phyloP scores from a whole-genome alignment of 2,113 vertebrate species.

The Oncorhynchus keta region DNA sequence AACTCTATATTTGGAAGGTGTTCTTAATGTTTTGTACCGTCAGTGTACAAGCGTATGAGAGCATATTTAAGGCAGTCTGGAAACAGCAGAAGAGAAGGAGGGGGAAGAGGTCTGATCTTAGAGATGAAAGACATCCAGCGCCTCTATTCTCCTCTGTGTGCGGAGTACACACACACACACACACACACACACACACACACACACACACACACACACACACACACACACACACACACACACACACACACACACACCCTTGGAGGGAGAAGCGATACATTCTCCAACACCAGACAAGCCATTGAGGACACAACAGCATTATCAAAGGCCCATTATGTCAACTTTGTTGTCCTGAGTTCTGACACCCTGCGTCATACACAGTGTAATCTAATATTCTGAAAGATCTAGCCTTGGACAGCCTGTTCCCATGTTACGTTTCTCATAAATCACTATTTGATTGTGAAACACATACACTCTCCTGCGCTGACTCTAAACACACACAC shows the following conservation, averaged over 20 bases:
- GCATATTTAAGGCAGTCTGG: background rate
- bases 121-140: slow-evolving; percentile 7
- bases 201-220: too few species aligned
- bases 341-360: background rate
- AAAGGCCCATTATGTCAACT: background rate
- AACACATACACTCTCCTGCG: background rate
- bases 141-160: background rate
- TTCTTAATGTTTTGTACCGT: too few species aligned
- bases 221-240: background rate
- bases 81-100: background rate
- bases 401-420: background rate
- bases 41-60: background rate
- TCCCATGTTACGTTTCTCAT: background rate
- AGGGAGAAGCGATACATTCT: background rate
- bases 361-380: background rate
- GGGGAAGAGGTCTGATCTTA: background rate
- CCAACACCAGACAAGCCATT: background rate
- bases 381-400: background rate
- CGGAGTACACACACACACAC: background rate
- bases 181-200: background rate
- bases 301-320: slow-evolving; percentile 5
- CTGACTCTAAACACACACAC: too few species aligned
- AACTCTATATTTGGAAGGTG: too few species aligned
- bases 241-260: background rate
- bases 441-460: background rate